Percentiles rank a stretch among this genome's conserved stretches.
phyloP scores from a whole-genome alignment of 2,888 invertebrate species.

The Hylaea fasciaria region DNA sequence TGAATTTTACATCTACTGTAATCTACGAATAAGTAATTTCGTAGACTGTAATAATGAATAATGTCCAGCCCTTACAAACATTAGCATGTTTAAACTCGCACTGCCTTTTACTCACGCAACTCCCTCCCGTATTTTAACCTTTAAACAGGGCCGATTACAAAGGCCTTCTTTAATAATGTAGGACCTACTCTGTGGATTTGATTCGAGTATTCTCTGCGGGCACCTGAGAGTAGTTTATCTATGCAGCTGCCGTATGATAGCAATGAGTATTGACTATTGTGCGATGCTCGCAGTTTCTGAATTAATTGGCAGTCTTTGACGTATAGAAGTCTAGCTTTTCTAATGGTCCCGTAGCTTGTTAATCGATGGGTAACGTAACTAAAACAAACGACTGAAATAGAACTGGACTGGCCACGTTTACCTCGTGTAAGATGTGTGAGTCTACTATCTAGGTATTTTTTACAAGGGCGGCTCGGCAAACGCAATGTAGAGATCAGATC shows the following conservation, averaged over 20 bases:
- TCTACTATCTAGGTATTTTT: too few species aligned
- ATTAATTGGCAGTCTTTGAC: too few species aligned
- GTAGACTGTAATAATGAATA: conserved; percentile 32
- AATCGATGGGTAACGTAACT: too few species aligned
- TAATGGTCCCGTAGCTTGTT: too few species aligned
- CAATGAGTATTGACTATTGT: conserved; percentile 2
- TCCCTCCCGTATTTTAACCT: conserved; percentile 44
- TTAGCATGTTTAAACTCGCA: conserved; percentile 33
- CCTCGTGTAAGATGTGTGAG: too few species aligned
- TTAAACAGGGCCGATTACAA: conserved; percentile 50
- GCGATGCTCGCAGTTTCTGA: too few species aligned
- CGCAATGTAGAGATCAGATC: too few species aligned
- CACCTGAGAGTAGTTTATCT: conserved; percentile 9
- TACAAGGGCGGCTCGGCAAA: too few species aligned
- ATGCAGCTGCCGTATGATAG: conserved; percentile 10
- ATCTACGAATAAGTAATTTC: too few species aligned
- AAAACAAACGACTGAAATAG: too few species aligned
- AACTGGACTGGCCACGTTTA: too few species aligned
- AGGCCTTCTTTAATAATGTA: conserved; percentile 51
- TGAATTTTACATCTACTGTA: conserved; percentile 1
- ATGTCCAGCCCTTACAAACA: conserved; percentile 28
- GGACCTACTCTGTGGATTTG: conserved; percentile 47
- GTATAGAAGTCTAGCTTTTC: neutral
- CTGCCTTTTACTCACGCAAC: conserved; percentile 33
- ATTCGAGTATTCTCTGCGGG: conserved; percentile 37